Evolutionary conservation across 2,113 vertebrate genomes (phyloP).

Genomic region (Cynocephalus volans): DNA sequence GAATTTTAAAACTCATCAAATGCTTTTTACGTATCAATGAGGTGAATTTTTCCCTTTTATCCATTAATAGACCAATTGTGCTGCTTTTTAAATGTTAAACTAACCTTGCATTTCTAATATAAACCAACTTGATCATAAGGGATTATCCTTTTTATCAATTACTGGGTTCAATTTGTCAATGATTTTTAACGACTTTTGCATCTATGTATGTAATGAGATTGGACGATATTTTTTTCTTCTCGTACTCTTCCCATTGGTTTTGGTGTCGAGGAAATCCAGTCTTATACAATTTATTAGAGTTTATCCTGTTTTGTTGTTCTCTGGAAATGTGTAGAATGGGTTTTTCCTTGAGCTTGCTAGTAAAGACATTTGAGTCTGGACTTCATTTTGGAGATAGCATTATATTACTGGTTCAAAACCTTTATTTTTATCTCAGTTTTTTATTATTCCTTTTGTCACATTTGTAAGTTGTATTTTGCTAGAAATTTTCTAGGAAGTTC

Average conservation of each 20-base stretch:
- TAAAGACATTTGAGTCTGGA: not conserved
- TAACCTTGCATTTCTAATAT: slow-evolving; percentile 23
- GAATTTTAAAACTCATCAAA: not conserved
- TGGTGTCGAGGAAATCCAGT: not conserved
- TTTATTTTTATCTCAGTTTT: not conserved
- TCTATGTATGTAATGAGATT: not conserved
- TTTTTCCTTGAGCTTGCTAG: not conserved
- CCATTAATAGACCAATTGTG: not conserved
- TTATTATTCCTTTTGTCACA: not conserved
- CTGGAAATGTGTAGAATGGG: not conserved
- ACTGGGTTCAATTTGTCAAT: not conserved
- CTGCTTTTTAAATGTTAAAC: not conserved
- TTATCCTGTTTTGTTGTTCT: not conserved
- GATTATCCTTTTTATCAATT: slow-evolving; percentile 32
- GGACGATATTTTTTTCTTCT: not conserved
- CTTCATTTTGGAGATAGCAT: not conserved
- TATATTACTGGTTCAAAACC: not conserved
- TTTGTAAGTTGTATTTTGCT: slow-evolving; percentile 24
- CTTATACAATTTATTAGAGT: not conserved
- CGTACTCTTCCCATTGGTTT: not conserved
- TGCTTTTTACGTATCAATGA: not conserved
- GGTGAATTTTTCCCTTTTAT: not conserved
- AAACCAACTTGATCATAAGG: not conserved
- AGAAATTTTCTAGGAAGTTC: not conserved
- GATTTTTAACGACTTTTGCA: not conserved